Base-by-base conservation (phyloP, 2,113 vertebrate species). In the Mugil cephalus region DNA sequence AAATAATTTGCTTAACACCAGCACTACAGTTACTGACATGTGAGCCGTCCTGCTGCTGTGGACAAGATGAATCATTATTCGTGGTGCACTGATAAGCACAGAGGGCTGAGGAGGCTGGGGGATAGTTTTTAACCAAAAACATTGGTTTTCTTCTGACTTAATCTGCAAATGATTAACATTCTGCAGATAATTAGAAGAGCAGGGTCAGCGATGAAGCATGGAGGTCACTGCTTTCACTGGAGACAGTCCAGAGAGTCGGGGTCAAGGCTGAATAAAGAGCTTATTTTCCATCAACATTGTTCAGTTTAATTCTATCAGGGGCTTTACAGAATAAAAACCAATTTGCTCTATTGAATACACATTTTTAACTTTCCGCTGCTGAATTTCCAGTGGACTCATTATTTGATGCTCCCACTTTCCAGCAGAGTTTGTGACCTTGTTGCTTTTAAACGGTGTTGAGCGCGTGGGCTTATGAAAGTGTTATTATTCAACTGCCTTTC, bases 241-340 rank as follows among this genome's bases (percentile, higher is more conserved):
- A 58, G 10, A 48, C 8, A 7, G 11, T 39, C 42, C 30, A 39
- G 10, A 10, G 17, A 46, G 6, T 2, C 13, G 17, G 53, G 35
- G 24, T 94, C 93, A 85, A 94, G 96, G 81, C 93, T 95, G 51
- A 35, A 21, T 12, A 58, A 30, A 35, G 11, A 55, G 14, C n/a
- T 60, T 58, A 45, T 30, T 14, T 48, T n/a, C 36, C 39, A 70
- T 43, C 18, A 53, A 14, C 42, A 47, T 9, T 45, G 15, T 18
- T 40, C 11, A 13, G 53, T 18, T 21, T 56, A 43, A 69, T 21
- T 9, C 7, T 6, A 2, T 15, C 14, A n/a, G n/a, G 3, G 12
- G 2, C 9, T 24, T 11, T 6, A 24, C 60, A n/a, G 18, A 30
- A 34, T 13, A 14, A 30, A 72, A 38, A 47, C 48, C 64, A 13